Base-by-base conservation (phyloP, 2,888 invertebrate species). In the Limulus polyphemus region DNA sequence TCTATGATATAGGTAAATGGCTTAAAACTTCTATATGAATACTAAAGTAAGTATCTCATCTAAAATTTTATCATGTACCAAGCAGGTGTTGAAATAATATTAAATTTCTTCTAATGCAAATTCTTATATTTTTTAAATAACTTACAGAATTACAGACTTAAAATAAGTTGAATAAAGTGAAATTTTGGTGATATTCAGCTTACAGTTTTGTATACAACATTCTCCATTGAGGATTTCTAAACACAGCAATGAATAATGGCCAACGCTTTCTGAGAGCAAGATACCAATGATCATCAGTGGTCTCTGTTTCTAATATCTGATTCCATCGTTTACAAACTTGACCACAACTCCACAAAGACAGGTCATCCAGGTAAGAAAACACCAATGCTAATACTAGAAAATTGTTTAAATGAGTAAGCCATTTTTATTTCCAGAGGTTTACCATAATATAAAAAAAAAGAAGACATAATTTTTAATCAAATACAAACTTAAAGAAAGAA, bases 331-430 rank as follows among this genome's bases (percentile, higher is more conserved):
- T 80, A 74, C 91, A 92, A 48, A 92, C 93, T 74, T 87, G 86
- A 51, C 88, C 87, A 62, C 88, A 88, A 72, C 87, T 88, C 84
- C 91, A 88, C 71, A 94, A 79, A 0, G 93, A 92, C 73, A 94
- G 83, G 77, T 94, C 93, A 75, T 95, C 94, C 73, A 94, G 79
- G 77, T 90, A 88, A 58, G 86, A 85, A 77, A 95, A 93, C 66
- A 94, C 89, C 67, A 86, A 84, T 58, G 93, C 82, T 73, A 93
- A 79, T 69, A 95, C 90, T 84, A 79, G 70, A 69, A 79, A 73
- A 62, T 56, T 64, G 59, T 47, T 32, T 49, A 54, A 16, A 55
- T 48, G 17, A 57, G 13, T 12, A 61, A 51, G 12, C n/a, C 7
- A 3, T n/a, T 57, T 54, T 54, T 55, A 49, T 32, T 32, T 32